These are phyloP conservation scores for Drosophila koepferae DNA, from an alignment of 2,888 invertebrate genomes.

Conservation along the genomic window DNA sequence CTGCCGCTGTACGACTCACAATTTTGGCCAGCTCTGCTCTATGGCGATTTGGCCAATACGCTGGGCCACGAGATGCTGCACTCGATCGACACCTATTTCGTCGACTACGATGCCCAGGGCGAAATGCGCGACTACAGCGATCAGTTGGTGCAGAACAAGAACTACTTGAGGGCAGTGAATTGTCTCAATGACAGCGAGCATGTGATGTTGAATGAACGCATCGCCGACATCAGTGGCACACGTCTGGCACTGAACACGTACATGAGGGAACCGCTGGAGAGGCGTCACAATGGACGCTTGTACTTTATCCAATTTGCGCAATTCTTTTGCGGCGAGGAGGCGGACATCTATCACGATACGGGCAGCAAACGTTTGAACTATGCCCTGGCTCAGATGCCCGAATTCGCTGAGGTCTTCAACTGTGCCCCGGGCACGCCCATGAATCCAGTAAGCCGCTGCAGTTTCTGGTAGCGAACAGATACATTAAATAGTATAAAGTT, in stretches of 20 bases:
- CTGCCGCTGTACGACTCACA: conserved; percentile 71
- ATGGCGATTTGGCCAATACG: conserved; percentile 79
- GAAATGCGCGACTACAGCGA: conserved; percentile 60
- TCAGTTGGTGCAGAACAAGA: conserved; percentile 48
- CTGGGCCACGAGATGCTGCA: conserved; percentile 81
- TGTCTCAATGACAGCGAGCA: conserved; percentile 63
- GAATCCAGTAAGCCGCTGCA: conserved; percentile 70
- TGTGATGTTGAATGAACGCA: conserved; percentile 69
- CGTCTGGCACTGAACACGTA: conserved; percentile 76
- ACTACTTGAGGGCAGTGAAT: conserved; percentile 50
- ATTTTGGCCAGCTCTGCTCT: conserved; percentile 79
- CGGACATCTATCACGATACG: conserved; percentile 70
- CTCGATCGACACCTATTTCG: conserved; percentile 72
- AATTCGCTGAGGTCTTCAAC: conserved; percentile 72
- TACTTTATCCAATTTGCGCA: conserved; percentile 81
- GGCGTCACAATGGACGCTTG: conserved; percentile 61
- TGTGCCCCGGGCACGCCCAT: conserved; percentile 66
- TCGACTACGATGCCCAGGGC: conserved; percentile 72
- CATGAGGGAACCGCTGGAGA: conserved; percentile 44
- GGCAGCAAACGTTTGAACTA: conserved; percentile 77
- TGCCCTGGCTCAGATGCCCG: conserved; percentile 73
- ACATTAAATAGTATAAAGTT: conserved; percentile 1
- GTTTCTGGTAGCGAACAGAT: conserved; percentile 64
- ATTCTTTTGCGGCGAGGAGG: conserved; percentile 78
- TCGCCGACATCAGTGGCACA: conserved; percentile 79